Percentiles rank a stretch among this genome's conserved stretches.
These are phyloP conservation scores for Bilobella aurantiaca DNA, from an alignment of 1,140 invertebrate genomes.

Conservation along the genomic window DNA sequence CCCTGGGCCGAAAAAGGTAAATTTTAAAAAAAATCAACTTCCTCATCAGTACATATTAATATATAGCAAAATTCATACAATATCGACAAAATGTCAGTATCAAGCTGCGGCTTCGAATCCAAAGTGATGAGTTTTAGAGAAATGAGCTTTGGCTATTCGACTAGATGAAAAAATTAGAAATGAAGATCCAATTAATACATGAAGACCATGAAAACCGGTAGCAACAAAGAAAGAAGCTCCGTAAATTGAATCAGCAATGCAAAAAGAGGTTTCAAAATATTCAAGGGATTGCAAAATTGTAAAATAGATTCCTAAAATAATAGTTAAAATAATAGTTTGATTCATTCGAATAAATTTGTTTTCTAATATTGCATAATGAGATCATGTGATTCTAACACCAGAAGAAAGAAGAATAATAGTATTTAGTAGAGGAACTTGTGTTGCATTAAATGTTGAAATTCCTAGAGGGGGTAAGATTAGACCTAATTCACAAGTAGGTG, in stretches of 20 bases:
- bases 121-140: constrained; percentile 52
- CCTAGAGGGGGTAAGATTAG: constrained; percentile 47
- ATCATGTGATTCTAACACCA: constrained; percentile 41
- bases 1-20: too few species aligned
- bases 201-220: constrained; percentile 60
- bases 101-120: constrained; percentile 57
- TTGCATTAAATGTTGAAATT: constrained; percentile 52
- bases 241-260: constrained; percentile 51
- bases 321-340: constrained; percentile 44
- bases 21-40: too few species aligned
- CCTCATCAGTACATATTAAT: constrained; percentile 57
- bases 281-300: constrained; percentile 40
- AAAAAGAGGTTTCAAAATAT: constrained; percentile 44
- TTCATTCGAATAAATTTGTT: constrained; percentile 42
- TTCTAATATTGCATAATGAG: constrained; percentile 48
- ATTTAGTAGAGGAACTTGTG: constrained; percentile 45
- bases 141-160: constrained; percentile 46
- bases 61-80: constrained; percentile 60
- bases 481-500: constrained; percentile 52
- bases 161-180: constrained; percentile 50
- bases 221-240: constrained; percentile 57
- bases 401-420: constrained; percentile 41
- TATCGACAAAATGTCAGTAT: constrained; percentile 66
- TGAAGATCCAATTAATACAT: constrained; percentile 57
- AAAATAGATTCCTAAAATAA: constrained; percentile 49